A percentile compares a stretch with the other conserved stretches of the same genome.
Conservation (phyloP, 2,888 invertebrate species). For the Folsomia candida region DNA sequence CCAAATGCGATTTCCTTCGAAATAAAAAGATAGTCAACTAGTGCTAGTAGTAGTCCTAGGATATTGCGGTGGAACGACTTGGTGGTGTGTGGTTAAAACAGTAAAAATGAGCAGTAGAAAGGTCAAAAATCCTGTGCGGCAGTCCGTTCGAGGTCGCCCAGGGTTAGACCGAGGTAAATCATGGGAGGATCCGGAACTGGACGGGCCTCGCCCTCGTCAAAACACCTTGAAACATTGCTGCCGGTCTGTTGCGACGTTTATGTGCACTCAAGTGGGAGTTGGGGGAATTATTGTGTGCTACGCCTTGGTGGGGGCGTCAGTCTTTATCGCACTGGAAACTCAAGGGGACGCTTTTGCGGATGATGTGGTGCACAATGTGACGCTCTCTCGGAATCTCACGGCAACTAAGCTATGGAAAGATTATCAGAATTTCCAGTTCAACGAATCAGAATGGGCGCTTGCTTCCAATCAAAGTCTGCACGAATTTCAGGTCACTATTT, state of each 20-base stretch:
- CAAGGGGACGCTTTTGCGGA: slow-evolving; percentile 57
- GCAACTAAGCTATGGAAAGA: slow-evolving; percentile 67
- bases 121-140: slow-evolving; percentile 35
- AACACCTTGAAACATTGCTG: slow-evolving; percentile 81
- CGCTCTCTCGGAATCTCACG: slow-evolving; percentile 43
- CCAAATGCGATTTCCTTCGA: no score
- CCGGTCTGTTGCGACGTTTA: slow-evolving; percentile 80
- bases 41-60: no score
- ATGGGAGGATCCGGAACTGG: slow-evolving; percentile 41
- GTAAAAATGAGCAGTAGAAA: slow-evolving; percentile 42
- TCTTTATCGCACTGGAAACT: slow-evolving; percentile 75
- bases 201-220: slow-evolving; percentile 56
- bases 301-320: slow-evolving; percentile 78
- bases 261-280: slow-evolving; percentile 85
- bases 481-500: slow-evolving; percentile 62
- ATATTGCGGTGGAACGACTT: no score
- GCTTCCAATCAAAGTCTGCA: slow-evolving; percentile 64
- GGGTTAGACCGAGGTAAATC: slow-evolving; percentile 34
- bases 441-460: slow-evolving; percentile 64
- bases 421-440: slow-evolving; percentile 65
- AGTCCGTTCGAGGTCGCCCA: slow-evolving; percentile 35
- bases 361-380: slow-evolving; percentile 42
- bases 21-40: no score
- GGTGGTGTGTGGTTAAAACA: background rate
- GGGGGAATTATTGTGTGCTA: slow-evolving; percentile 83